Conservation (phyloP, 2,888 invertebrate genomes). For the Thymelicus acteon region DNA sequence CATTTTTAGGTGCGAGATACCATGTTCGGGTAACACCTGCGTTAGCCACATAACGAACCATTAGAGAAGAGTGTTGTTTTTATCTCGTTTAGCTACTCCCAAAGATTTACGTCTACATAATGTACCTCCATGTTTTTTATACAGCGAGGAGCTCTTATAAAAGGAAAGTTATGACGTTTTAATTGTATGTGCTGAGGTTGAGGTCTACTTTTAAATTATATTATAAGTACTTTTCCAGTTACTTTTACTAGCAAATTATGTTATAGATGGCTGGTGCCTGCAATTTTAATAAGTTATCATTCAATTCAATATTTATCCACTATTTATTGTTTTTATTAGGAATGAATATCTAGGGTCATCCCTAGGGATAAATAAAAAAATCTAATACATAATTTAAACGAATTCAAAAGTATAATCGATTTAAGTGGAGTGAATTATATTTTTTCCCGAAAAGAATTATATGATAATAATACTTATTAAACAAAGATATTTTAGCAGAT, state of each 20-base stretch:
- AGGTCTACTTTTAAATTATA: too few relatives aligned
- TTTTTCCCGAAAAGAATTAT: too few relatives aligned
- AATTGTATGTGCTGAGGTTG: not conserved
- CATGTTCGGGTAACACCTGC: slow-evolving; percentile 68
- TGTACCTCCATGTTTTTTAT: slow-evolving; percentile 24
- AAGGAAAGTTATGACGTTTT: slow-evolving; percentile 12
- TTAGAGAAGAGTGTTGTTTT: slow-evolving; percentile 56
- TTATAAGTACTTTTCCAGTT: not conserved
- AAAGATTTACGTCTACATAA: slow-evolving; percentile 41
- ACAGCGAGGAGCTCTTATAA: slow-evolving; percentile 8
- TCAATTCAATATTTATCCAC: too few relatives aligned
- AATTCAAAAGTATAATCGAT: too few relatives aligned
- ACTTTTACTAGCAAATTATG: not conserved
- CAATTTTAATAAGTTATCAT: too few relatives aligned
- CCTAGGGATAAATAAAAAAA: too few relatives aligned
- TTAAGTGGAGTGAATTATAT: too few relatives aligned
- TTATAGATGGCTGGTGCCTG: too few relatives aligned
- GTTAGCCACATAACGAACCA: slow-evolving; percentile 67
- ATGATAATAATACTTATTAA: not conserved
- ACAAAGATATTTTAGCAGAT: not conserved
- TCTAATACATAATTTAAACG: too few relatives aligned
- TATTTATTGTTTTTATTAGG: too few relatives aligned
- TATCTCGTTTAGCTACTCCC: slow-evolving; percentile 51
- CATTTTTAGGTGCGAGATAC: slow-evolving; percentile 72
- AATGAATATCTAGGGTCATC: too few relatives aligned